phyloP scores from a whole-genome alignment of 2,888 invertebrate genomes.

The Dysmachus trigonus region DNA sequence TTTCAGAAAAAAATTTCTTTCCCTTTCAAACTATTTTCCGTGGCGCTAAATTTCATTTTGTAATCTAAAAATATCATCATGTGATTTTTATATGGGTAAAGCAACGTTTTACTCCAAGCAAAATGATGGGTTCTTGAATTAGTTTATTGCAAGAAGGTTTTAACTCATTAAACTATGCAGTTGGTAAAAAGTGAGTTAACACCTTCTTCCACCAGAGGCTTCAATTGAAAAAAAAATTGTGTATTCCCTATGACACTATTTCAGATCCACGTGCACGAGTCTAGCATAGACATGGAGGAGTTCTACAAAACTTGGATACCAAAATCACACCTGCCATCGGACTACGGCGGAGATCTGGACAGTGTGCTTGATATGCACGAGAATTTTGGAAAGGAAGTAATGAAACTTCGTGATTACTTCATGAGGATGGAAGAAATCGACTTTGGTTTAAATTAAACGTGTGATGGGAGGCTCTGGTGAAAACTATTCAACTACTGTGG shows the following conservation, averaged over 20 bases:
- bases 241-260: not conserved
- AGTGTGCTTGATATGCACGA: slow-evolving; percentile 47
- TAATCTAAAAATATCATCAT: too few species aligned
- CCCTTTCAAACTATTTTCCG: too few species aligned
- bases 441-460: not conserved
- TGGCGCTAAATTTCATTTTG: too few species aligned
- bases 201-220: too few species aligned
- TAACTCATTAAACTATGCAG: not conserved
- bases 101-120: too few species aligned
- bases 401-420: not conserved
- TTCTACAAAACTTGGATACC: slow-evolving; percentile 68
- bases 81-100: too few species aligned
- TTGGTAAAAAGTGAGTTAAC: too few species aligned
- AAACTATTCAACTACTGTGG: not conserved
- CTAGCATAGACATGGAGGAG: slow-evolving; percentile 68
- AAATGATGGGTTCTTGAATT: too few species aligned
- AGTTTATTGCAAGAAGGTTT: too few species aligned
- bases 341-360: slow-evolving; percentile 70
- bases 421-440: slow-evolving; percentile 48
- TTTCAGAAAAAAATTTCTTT: too few species aligned
- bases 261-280: slow-evolving; percentile 71
- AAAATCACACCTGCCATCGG: slow-evolving; percentile 68
- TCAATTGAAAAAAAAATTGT: not conserved
- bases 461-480: too few species aligned
- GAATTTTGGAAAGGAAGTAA: slow-evolving; percentile 45